Evolutionary conservation across 2,113 vertebrate genomes (phyloP).

Genomic region (Coturnix japonica): DNA sequence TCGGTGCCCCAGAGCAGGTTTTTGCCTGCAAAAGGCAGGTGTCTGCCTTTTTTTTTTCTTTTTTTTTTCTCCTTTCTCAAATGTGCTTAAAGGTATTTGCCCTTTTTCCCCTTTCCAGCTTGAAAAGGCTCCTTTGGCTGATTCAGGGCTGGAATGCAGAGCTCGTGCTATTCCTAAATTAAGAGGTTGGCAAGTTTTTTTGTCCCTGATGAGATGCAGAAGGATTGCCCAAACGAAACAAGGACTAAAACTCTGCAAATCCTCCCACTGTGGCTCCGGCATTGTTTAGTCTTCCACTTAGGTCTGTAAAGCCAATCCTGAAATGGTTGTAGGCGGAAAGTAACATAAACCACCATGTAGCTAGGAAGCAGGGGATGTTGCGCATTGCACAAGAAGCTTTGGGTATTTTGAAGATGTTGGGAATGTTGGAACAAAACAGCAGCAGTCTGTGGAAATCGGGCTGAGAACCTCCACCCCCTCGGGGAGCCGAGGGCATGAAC

Average conservation of each 20-base stretch:
- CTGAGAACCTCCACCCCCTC: not conserved
- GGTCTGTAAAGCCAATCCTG: conserved; percentile 64
- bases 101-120: conserved; percentile 44
- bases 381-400: conserved; percentile 62
- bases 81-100: conserved; percentile 54
- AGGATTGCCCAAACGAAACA: conserved; percentile 71
- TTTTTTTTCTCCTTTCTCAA: not conserved
- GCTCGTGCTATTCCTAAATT: conserved; percentile 55
- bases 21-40: conserved; percentile 66
- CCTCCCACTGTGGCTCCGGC: conserved; percentile 68
- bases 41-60: not conserved
- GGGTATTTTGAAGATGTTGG: conserved; percentile 69
- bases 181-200: conserved; percentile 60
- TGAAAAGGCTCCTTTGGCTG: conserved; percentile 41
- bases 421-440: conserved; percentile 59
- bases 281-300: conserved; percentile 74
- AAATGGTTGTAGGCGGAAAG: conserved; percentile 67
- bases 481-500: not conserved
- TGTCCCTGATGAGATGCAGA: conserved; percentile 70
- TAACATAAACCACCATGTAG: conserved; percentile 68
- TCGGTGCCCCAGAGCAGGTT: conserved; percentile 54
- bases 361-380: conserved; percentile 61
- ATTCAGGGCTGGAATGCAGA: conserved; percentile 45
- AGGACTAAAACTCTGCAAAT: conserved; percentile 65
- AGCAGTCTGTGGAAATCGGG: conserved; percentile 61